These are phyloP conservation scores for Ypsolopha scabrella DNA, from an alignment of 2,888 invertebrate species.

Conservation along the genomic window DNA sequence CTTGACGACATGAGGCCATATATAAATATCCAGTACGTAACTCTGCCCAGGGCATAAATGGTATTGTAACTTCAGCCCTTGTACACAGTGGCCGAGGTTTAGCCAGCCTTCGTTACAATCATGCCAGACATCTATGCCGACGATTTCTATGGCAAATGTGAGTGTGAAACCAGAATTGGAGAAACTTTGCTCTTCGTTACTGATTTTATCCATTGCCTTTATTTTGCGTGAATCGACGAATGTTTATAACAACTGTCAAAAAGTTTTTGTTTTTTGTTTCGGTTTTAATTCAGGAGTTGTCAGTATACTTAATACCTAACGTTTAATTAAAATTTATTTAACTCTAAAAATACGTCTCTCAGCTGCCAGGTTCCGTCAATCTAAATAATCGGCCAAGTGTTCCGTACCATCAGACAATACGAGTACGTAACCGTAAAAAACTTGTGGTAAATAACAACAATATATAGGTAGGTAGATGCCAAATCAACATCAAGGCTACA, in stretches of 20 bases:
- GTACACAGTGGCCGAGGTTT: conserved; percentile 30
- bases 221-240: not conserved
- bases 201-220: not conserved
- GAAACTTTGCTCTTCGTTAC: not conserved
- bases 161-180: conserved; percentile 33
- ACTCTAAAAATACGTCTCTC: no score
- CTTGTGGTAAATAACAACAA: no score
- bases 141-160: conserved; percentile 47
- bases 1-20: conserved; percentile 55
- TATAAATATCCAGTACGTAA: conserved; percentile 41
- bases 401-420: no score
- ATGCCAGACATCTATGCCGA: conserved; percentile 41
- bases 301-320: no score
- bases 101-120: conserved; percentile 42
- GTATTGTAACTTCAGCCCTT: conserved; percentile 44
- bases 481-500: no score
- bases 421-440: no score
- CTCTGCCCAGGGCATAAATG: conserved; percentile 37
- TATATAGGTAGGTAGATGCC: no score
- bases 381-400: no score
- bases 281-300: no score
- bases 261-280: not conserved
- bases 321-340: no score
- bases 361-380: no score
- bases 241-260: not conserved